Evolutionary conservation across 2,888 invertebrate genomes (phyloP), one percentile per base, ranked within the genome.

Genomic region (Incurvaria masculella): DNA sequence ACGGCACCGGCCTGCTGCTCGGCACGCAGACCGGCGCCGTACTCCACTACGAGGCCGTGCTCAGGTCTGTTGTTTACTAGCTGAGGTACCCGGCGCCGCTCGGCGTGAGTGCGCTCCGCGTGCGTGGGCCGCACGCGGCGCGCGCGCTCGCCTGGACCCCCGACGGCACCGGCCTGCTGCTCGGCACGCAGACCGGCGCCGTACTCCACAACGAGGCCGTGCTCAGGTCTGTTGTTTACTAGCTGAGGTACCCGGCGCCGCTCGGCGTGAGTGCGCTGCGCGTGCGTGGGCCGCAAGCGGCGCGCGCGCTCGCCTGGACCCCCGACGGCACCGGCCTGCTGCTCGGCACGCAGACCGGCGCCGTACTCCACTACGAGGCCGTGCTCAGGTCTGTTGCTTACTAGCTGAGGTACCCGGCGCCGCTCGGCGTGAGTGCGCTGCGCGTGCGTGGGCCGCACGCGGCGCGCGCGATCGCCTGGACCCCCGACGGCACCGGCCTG

Each of bases 71-170:
- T n/a, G n/a, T n/a, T n/a, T n/a, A n/a, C n/a, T n/a, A 91, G 47
- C 52, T 76, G 51, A 71, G 89, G 88, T 45, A 82, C 86, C 50
- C 85, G 81, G 68, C 86, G 81, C 47, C 75, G 80, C 45, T 99
- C 89, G 97, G 95, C 87, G 63, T 97, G 89, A 69, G 87, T 80
- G 18, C 84, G 48, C 79, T 87, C 55, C 85, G 85, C 48, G 87
- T 98, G 21, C 83, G 86, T 14, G 88, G 94, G 63, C 78, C 97
- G 58, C 97, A 97, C 65, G 90, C 94, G 0, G 83, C 95, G 3
- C 89, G 94, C 0, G 86, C 93, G 0, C 69, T 98, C 45, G 82
- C 91, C 1, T 99, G 98, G 98, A 90, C 94, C 60, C 83, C 88
- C 21, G 98, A 99, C 67, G 98, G 95, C 0, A 82, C 84, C 1